Base-by-base conservation (phyloP, 2,888 invertebrate genomes). In the Euspilapteryx auroguttella region DNA sequence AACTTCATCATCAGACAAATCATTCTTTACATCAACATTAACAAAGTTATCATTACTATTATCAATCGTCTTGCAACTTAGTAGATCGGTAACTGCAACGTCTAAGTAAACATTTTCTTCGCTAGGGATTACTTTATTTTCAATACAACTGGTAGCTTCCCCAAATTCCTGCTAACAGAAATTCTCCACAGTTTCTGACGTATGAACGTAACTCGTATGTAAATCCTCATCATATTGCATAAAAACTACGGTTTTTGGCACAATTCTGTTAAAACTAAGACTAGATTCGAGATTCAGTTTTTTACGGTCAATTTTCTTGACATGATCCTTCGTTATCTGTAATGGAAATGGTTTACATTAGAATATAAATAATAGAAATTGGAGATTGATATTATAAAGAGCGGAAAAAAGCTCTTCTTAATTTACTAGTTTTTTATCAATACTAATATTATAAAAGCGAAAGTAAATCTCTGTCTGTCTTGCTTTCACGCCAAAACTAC, bases 21-120 rank as follows among this genome's bases (percentile, higher is more conserved):
- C 26, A 8, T 15, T 17, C 11, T 26, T 26, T n/a, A 17, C 11
- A 17, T 17, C 17, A 17, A 26, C 17, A 15, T 20, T 11, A n/a
- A 26, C 26, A 26, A 26, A 26, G 15, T 26, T 26, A 10, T 15
- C n/a, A n/a, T n/a, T n/a, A n/a, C n/a, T n/a, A n/a, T n/a, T n/a
- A n/a, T n/a, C n/a, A n/a, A n/a, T n/a, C n/a, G n/a, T n/a, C n/a
- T n/a, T n/a, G n/a, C n/a, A n/a, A n/a, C n/a, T n/a, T n/a, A n/a
- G n/a, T n/a, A n/a, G n/a, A n/a, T n/a, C n/a, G n/a, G n/a, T n/a
- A n/a, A n/a, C n/a, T n/a, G n/a, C n/a, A n/a, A n/a, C n/a, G n/a
- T n/a, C n/a, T n/a, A n/a, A n/a, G n/a, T n/a, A n/a, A n/a, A n/a
- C n/a, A 7, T 24, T 14, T 24, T 14, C 3, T 24, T 13, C n/a